These are phyloP conservation scores for zebrafish (Danio rerio) DNA, from an alignment of 2,113 vertebrate genomes.

Conservation along the genomic window DNA sequence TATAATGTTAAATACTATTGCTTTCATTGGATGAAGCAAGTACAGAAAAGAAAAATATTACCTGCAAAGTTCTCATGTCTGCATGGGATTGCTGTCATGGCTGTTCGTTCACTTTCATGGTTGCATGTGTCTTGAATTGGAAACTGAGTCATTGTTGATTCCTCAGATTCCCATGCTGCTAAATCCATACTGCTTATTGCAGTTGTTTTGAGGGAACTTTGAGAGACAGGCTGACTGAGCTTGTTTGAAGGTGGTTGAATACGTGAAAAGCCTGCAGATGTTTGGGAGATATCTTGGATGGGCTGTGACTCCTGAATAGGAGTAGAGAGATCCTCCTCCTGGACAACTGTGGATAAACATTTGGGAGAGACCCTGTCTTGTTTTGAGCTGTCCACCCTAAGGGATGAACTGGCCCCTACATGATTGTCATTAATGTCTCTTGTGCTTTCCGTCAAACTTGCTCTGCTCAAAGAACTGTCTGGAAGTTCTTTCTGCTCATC, in stretches of 20 bases:
- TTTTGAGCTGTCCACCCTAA: constrained; percentile 38
- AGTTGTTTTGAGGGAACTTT: constrained; percentile 50
- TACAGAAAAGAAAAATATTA: constrained; percentile 49
- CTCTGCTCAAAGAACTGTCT: constrained; percentile 60
- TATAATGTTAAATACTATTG: background rate
- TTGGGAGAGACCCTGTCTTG: constrained; percentile 6
- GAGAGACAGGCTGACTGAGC: constrained; percentile 51
- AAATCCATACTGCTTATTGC: constrained; percentile 45
- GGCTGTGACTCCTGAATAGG: constrained; percentile 78
- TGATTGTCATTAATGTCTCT: constrained; percentile 76
- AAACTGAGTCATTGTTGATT: constrained; percentile 33
- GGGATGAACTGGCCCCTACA: constrained; percentile 48
- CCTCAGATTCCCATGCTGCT: constrained; percentile 59
- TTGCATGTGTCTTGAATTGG: constrained; percentile 55
- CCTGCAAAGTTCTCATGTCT: constrained; percentile 64
- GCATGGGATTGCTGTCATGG: constrained; percentile 52
- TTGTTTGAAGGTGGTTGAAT: constrained; percentile 38
- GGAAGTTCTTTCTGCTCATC: constrained; percentile 46
- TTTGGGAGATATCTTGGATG: constrained; percentile 50
- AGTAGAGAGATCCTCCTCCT: constrained; percentile 69
- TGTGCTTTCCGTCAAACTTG: constrained; percentile 54
- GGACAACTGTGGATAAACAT: constrained; percentile 45
- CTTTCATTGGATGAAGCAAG: background rate
- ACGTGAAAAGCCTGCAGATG: constrained; percentile 41
- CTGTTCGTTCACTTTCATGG: constrained; percentile 55